phyloP scores from a whole-genome alignment of 2,888 invertebrate species.

The Chrysotoxum bicinctum region DNA sequence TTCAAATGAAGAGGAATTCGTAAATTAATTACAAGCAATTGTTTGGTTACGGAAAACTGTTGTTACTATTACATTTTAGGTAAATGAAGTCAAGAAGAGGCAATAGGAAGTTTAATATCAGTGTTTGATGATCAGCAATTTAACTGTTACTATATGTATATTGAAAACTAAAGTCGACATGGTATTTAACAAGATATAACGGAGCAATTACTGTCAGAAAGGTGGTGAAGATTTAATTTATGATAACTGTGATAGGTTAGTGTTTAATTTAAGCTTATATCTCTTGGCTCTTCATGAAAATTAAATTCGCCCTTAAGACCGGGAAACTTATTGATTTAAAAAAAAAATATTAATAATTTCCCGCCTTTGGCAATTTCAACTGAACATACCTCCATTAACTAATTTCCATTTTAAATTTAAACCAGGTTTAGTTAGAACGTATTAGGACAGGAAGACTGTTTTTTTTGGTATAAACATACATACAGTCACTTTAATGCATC shows the following conservation, averaged over 20 bases:
- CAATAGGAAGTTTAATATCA: background rate
- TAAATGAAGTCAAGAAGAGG: background rate
- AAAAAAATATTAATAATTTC: too few relatives aligned
- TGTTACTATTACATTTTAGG: background rate
- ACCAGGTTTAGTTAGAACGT: too few relatives aligned
- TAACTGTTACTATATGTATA: background rate
- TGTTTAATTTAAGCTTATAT: too few relatives aligned
- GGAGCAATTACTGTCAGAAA: background rate
- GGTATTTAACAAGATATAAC: background rate
- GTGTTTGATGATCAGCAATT: background rate
- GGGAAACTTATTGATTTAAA: too few relatives aligned
- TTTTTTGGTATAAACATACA: too few relatives aligned
- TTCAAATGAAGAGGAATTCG: conserved; percentile 54
- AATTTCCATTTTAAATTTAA: too few relatives aligned
- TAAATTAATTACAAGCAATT: conserved; percentile 57
- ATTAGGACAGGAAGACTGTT: too few relatives aligned
- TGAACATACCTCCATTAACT: too few relatives aligned
- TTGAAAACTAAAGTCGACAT: background rate
- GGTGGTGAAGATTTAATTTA: background rate
- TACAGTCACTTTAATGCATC: too few relatives aligned
- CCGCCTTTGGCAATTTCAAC: too few relatives aligned
- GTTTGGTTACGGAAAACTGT: conserved; percentile 22
- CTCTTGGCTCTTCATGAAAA: too few relatives aligned
- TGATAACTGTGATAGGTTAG: background rate
- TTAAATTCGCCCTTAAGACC: too few relatives aligned